These are phyloP conservation scores for Gavialis gangeticus DNA, from an alignment of 2,113 vertebrate genomes.

Conservation along the genomic window DNA sequence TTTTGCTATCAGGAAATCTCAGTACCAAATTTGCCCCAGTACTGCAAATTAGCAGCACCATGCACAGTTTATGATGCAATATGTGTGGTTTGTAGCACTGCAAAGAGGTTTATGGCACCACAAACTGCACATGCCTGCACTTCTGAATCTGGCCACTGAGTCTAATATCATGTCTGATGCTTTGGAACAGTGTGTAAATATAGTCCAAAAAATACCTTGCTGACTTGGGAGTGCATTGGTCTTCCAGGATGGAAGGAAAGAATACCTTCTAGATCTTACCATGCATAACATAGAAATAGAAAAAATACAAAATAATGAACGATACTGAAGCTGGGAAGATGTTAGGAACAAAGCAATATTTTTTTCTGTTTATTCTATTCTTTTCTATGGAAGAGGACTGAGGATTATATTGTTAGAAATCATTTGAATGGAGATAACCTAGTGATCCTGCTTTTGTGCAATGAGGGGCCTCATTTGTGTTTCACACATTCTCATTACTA, in stretches of 20 bases:
- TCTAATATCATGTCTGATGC: not conserved
- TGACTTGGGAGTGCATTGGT: not conserved
- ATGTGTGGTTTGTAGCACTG: too few species aligned
- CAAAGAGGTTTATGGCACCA: too few species aligned
- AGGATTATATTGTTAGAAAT: not conserved
- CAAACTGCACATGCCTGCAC: too few species aligned
- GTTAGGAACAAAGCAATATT: constrained; percentile 18
- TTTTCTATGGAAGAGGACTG: not conserved
- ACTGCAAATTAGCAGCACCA: too few species aligned
- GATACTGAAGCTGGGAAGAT: not conserved
- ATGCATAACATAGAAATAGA: not conserved
- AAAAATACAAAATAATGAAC: not conserved
- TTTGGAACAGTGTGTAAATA: not conserved
- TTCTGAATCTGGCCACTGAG: not conserved
- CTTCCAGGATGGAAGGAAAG: not conserved
- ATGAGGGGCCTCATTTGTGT: constrained; percentile 2
- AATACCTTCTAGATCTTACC: not conserved
- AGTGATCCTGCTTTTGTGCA: constrained; percentile 29
- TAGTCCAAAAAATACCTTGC: not conserved
- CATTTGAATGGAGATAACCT: constrained; percentile 3
- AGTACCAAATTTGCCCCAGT: too few species aligned
- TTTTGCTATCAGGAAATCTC: too few species aligned
- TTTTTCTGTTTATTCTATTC: not conserved
- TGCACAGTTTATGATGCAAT: too few species aligned
- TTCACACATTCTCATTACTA: constrained; percentile 11